phyloP scores from a whole-genome alignment of 2,888 invertebrate species.

The Agonum fuliginosum region DNA sequence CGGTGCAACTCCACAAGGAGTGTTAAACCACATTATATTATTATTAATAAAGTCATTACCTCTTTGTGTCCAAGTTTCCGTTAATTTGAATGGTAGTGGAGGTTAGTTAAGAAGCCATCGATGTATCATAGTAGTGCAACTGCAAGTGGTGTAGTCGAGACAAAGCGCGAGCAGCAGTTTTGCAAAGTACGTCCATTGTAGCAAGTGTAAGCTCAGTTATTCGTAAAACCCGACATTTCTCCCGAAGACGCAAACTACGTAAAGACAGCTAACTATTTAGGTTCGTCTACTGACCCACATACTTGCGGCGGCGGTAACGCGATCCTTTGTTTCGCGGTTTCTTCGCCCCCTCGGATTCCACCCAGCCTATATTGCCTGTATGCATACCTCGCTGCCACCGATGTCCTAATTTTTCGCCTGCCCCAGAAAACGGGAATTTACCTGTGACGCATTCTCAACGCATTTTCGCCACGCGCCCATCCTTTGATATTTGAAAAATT shows the following conservation, averaged over 20 bases:
- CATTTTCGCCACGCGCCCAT: constrained; percentile 27
- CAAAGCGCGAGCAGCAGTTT: background rate
- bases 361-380: constrained; percentile 6
- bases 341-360: constrained; percentile 19
- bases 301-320: constrained; percentile 39
- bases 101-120: no score
- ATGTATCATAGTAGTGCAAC: background rate
- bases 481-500: constrained; percentile 55
- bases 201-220: background rate
- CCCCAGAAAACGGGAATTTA: constrained; percentile 44
- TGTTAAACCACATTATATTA: no score
- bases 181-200: background rate
- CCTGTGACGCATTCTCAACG: constrained; percentile 46
- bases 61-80: no score
- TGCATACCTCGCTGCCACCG: constrained; percentile 38
- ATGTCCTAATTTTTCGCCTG: constrained; percentile 51
- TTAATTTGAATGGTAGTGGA: no score
- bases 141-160: background rate
- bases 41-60: no score
- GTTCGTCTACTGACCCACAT: constrained; percentile 39
- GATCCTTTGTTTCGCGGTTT: constrained; percentile 48
- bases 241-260: constrained; percentile 29
- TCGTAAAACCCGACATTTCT: constrained; percentile 4
- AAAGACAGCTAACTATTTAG: constrained; percentile 38
- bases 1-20: no score